Base-by-base conservation (phyloP, 2,797 vertebrate genomes). In the Mormyrus proboscirostris region DNA sequence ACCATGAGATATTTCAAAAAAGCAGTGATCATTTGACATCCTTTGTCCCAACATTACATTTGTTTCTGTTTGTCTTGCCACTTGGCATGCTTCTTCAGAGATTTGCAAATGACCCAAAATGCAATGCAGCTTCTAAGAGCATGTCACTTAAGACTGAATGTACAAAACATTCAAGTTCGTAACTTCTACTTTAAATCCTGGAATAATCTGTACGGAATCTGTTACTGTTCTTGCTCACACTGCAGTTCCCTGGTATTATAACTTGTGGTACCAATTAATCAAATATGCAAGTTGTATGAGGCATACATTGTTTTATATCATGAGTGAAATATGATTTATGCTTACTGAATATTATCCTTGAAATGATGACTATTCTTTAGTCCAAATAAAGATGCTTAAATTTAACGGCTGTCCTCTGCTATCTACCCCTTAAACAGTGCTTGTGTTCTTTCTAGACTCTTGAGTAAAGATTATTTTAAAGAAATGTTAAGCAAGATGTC, bases 371-470 rank as follows among this genome's bases (percentile, higher is more conserved):
- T 89, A 92, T 89, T 92, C 82, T 92, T 92, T 86, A 91, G 86
- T 92, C 76, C 90, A 93, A 96, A 95, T 95, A 95, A 95, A 90
- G 29, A 95, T 91, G 91, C 91, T 90, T 91, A 90, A 90, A 91
- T 92, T 88, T 91, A 91, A 87, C 3, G 41, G 62, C 3, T 65
- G 50, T 57, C 33, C 73, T 44, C 38, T 44, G 33, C 38, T 38
- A 7, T 79, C 25, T 65, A 29, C 25, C 25, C 10, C 44, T 33
- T 9, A 22, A 10, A 41, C 10, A 44, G n/a, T 57, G 19, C 51
- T 51, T n/a, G n/a, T 53, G 47, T 55, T 22, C 73, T 73, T 69
- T 53, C 47, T 49, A 65, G 50, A 53, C 22, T 41, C 8, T 12
- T 84, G 44, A 22, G 82, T 84, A 50, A 84, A 84, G 16, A 84